Percentiles rank a stretch among this genome's conserved stretches.
Evolutionary conservation across 1,140 invertebrate species (phyloP).

Genomic region (Parapsyche elsis): DNA sequence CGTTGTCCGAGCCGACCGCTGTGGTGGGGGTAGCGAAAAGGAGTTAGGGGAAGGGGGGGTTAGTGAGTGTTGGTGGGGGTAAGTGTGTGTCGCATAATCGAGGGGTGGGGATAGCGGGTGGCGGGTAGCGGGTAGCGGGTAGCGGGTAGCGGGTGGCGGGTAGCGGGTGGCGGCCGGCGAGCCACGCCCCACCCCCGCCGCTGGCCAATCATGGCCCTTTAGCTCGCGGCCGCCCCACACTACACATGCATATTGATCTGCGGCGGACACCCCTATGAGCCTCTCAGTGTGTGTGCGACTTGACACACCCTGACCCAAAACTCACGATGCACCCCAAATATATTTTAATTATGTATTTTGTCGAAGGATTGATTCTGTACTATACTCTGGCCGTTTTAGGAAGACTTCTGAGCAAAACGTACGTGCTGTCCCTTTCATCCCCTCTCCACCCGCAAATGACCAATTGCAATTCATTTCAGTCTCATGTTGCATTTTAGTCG

Average conservation of each 20-base stretch:
- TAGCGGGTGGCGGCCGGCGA: slow-evolving; percentile 3
- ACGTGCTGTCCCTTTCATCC: no score
- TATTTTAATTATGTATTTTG: no score
- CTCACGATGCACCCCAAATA: no score
- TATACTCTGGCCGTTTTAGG: no score
- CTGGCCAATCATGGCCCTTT: slow-evolving; percentile 56
- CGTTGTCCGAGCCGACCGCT: slow-evolving; percentile 9
- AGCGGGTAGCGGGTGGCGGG: no score
- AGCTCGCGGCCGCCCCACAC: slow-evolving; percentile 47
- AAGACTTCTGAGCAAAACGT: no score
- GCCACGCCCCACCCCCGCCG: slow-evolving; percentile 53
- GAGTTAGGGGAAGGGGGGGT: not conserved
- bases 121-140: slow-evolving; percentile 46
- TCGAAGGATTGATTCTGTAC: no score
- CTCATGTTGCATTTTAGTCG: no score
- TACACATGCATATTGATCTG: slow-evolving; percentile 57
- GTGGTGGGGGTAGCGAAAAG: slow-evolving; percentile 4
- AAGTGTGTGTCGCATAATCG: slow-evolving; percentile 4
- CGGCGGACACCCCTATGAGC: slow-evolving; percentile 57
- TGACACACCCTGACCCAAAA: slow-evolving; percentile 35
- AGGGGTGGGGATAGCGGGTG: slow-evolving; percentile 16
- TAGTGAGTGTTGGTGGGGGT: not conserved
- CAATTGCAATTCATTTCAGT: no score
- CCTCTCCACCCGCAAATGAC: no score
- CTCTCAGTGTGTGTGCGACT: slow-evolving; percentile 52